A percentile compares a stretch with the other conserved stretches of the same genome.
phyloP scores from a whole-genome alignment of 1,140 invertebrate species.

The Vollenhovia emeryi region DNA sequence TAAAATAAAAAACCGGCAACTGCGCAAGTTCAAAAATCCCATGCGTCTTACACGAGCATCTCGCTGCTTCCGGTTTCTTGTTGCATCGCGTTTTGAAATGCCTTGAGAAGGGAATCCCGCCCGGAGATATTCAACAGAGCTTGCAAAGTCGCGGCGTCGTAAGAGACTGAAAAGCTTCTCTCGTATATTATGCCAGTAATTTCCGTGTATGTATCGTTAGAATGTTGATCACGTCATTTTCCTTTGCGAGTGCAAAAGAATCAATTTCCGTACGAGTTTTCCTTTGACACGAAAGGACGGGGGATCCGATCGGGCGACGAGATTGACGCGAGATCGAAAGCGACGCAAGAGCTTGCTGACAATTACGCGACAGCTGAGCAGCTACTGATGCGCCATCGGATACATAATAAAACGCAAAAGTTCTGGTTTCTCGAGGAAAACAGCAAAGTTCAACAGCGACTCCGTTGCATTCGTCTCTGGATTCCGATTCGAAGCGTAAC shows the following conservation, averaged over 20 bases:
- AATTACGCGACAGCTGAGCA: conserved; percentile 7
- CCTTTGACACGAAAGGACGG: not conserved
- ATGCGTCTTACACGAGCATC: not conserved
- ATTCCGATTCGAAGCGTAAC: conserved; percentile 34
- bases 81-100: not conserved
- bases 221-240: not conserved
- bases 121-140: not conserved
- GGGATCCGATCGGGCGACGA: not conserved
- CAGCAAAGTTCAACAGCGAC: conserved; percentile 5
- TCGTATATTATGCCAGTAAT: not conserved
- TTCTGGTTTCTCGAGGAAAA: not conserved
- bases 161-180: conserved; percentile 9
- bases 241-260: not conserved
- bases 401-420: conserved; percentile 47
- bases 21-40: conserved; percentile 33
- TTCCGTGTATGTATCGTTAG: not conserved
- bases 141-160: not conserved
- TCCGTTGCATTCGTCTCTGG: conserved; percentile 11
- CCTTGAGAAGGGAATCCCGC: not conserved
- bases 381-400: conserved; percentile 5
- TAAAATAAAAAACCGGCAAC: conserved; percentile 3
- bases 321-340: not conserved
- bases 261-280: conserved; percentile 7
- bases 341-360: not conserved
- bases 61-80: not conserved